Evolutionary conservation across 1,140 invertebrate species (phyloP), one percentile per base, ranked within the genome.

Genomic region (Pemphigus obesinymphae): DNA sequence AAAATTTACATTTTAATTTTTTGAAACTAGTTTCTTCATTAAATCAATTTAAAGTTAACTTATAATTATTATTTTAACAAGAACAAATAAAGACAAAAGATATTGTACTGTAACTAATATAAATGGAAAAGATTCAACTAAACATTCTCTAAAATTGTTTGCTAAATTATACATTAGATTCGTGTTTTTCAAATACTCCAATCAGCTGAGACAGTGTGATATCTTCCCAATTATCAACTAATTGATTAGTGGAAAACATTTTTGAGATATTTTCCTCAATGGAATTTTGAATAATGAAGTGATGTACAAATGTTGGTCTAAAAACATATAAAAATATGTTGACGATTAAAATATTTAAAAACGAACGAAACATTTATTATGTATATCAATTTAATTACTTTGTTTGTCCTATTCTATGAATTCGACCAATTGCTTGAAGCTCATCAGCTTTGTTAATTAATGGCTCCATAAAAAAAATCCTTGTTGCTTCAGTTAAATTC

Each of bases 381-480:
- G 83, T 93, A 94, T 86, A 93, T 95, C 3, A 15, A 31, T 31
- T 1, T 20, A 83, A 53, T 85, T 84, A 90, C 90, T 89, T 93
- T 0, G 89, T 93, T 87, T 95, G 94, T 0, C 94, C 94, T 84
- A 95, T 94, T 50, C 94, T 88, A 87, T 95, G 92, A 13, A 95
- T 89, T 83, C 94, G 87, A 0, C 93, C 93, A 80, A 95, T 91
- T 5, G 93, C 94, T 87, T 95, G 94, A 6, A 91, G 85, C 85
- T 94, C 93, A 83, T 92, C 91, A 3, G 90, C 92, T 15, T 90
- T 89, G 87, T 94, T 93, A 0, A 95, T 86, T 45, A 93, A 89
- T 0, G 94, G 93, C 84, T 95, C 93, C 8, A 93, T 90, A 5
- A 95, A 87, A 34, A 95, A 88, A 0, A 95, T 91, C 87, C 95